Percentiles rank a stretch among this genome's conserved stretches.
Conservation (phyloP, 2,888 invertebrate species). For the Drosophila neotestacea region DNA sequence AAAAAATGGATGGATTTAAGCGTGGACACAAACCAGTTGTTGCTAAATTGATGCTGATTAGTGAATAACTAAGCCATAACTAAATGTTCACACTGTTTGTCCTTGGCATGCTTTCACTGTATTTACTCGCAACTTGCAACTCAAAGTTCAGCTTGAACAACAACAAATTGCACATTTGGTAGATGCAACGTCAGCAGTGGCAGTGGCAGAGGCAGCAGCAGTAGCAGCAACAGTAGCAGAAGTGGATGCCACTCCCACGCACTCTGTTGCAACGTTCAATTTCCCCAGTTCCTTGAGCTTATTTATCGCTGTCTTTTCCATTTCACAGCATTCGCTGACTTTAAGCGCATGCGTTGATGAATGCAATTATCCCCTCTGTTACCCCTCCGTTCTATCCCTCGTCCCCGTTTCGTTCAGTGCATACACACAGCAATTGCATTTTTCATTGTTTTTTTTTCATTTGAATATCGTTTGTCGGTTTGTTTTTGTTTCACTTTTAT, state of each 20-base stretch:
- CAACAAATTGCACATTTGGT: slow-evolving; percentile 3
- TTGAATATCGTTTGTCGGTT: background rate
- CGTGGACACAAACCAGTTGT: slow-evolving; percentile 2
- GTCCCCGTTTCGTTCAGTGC: background rate
- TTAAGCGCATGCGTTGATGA: slow-evolving; percentile 32
- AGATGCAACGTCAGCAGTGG: slow-evolving; percentile 4
- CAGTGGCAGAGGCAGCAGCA: background rate
- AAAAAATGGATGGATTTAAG: slow-evolving; percentile 1
- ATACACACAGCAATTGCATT: slow-evolving; percentile 13
- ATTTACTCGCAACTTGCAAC: slow-evolving; percentile 11
- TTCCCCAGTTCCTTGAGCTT: slow-evolving; percentile 46
- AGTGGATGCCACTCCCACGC: slow-evolving; percentile 48
- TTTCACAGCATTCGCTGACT: slow-evolving; percentile 34
- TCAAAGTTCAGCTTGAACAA: background rate
- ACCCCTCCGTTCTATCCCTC: no score
- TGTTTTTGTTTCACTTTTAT: slow-evolving; percentile 31
- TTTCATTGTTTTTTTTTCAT: background rate
- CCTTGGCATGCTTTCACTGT: slow-evolving; percentile 34
- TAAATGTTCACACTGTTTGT: slow-evolving; percentile 4
- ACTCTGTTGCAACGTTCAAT: slow-evolving; percentile 13
- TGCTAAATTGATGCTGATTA: background rate
- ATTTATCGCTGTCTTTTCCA: slow-evolving; percentile 33
- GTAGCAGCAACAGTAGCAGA: slow-evolving; percentile 8
- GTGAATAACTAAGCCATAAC: slow-evolving; percentile 6
- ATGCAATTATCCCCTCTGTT: background rate